Evolutionary conservation across 2,888 invertebrate genomes (phyloP), one percentile per base, ranked within the genome.

Genomic region (Parascotia fuliginaria): DNA sequence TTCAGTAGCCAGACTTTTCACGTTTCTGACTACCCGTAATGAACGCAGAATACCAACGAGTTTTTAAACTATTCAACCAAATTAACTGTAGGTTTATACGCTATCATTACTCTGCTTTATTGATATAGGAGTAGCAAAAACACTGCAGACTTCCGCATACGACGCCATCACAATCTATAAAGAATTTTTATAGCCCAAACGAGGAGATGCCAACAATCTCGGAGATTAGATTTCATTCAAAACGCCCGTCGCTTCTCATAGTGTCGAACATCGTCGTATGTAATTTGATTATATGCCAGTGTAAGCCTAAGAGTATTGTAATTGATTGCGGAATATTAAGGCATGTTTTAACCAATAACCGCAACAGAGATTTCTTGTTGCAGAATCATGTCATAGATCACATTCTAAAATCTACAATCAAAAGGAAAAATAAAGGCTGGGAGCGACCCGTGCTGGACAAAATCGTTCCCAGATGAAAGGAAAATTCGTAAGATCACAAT

Each of bases 131-230:
- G 16, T 29, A 34, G 40, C 49, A 46, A 24, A 47, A 42, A 34
- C 15, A 14, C 36, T 16, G 29, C 53, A 58, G 60, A 68, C 54
- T 42, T 42, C 43, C 57, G 40, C 31, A 55, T 45, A 29, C 42
- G 5, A 24, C 11, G 27, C 42, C 52, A 56, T 61, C 50, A 46
- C 51, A 54, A 45, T 52, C 60, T 33, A 60, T 65, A 55, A 62
- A 62, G 50, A 55, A 15, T 56, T 52, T 68, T 59, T 63, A 70
- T 60, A 46, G 47, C 43, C 22, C 15, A 16, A 28, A 53, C 42
- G 56, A 66, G 41, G 14, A 38, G 36, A 41, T 60, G 68, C 60
- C 68, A 68, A 57, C 60, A 62, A 53, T 55, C 48, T 31, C 6
- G 1, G 32, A 62, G 56, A 67, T 67, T 60, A 55, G 57, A 46